These are phyloP conservation scores for Zosterops japonicus DNA, from an alignment of 2,113 vertebrate species.

Conservation along the genomic window DNA sequence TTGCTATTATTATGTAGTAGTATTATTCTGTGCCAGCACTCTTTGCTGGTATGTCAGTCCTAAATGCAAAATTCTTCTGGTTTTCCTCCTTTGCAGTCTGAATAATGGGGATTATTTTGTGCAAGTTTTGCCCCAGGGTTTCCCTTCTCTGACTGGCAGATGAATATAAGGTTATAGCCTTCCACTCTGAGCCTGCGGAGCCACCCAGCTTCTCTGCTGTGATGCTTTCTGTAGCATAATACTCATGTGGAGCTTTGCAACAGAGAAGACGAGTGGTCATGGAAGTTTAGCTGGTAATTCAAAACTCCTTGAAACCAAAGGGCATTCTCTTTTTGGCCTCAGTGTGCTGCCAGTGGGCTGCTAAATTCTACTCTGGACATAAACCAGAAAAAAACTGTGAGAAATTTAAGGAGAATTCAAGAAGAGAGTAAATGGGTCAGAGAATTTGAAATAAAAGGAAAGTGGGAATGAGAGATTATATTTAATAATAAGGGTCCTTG, in stretches of 20 bases:
- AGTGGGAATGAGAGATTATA: background rate
- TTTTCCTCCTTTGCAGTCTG: constrained; percentile 15
- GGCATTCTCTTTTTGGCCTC: background rate
- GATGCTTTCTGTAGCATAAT: constrained; percentile 21
- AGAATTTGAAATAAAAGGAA: background rate
- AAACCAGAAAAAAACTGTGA: background rate
- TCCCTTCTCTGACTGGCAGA: constrained; percentile 37
- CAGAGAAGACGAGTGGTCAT: constrained; percentile 17
- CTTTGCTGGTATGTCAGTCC: constrained; percentile 19
- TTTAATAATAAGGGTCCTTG: background rate
- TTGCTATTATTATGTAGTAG: constrained; percentile 41
- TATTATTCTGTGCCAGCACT: constrained; percentile 19
- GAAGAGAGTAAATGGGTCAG: background rate
- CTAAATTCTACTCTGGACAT: background rate
- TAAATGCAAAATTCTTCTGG: constrained; percentile 20
- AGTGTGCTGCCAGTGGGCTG: background rate
- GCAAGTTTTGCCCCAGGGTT: constrained; percentile 44
- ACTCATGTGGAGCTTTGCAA: background rate
- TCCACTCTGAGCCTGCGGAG: background rate
- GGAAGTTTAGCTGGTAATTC: constrained; percentile 26
- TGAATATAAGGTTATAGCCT: constrained; percentile 26
- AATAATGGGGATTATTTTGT: constrained; percentile 52
- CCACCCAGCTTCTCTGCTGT: constrained; percentile 41
- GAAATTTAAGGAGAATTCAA: background rate
- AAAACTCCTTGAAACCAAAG: background rate